Conservation (phyloP, 2,113 vertebrate species). For the Canis aureus region DNA sequence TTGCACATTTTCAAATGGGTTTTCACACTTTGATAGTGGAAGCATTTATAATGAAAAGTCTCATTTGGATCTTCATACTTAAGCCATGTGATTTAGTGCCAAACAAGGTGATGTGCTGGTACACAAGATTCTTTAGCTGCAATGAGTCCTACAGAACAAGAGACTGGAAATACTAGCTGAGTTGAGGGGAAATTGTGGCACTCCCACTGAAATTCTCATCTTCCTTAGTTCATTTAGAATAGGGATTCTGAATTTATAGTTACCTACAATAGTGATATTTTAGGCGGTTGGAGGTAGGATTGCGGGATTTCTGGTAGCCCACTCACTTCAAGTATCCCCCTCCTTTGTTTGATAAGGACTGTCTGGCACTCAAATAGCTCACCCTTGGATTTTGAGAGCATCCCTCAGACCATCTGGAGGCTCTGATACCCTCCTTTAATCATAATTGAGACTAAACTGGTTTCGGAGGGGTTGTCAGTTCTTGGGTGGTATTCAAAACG, state of each 20-base stretch:
- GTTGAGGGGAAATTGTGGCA: background rate
- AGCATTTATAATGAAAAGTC: conserved; percentile 77
- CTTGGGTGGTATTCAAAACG: conserved; percentile 42
- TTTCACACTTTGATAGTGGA: conserved; percentile 76
- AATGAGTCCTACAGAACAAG: background rate
- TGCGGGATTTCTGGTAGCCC: background rate
- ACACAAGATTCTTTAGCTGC: background rate
- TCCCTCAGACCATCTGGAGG: background rate
- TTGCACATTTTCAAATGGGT: conserved; percentile 80
- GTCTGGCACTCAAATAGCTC: background rate
- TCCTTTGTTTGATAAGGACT: background rate
- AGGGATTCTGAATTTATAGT: background rate
- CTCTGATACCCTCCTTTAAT: background rate
- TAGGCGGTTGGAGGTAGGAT: background rate
- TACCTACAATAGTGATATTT: background rate
- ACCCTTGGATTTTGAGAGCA: background rate
- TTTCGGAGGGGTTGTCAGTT: conserved; percentile 64
- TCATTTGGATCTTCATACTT: conserved; percentile 69
- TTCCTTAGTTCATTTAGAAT: background rate
- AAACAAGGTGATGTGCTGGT: conserved; percentile 69
- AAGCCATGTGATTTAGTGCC: conserved; percentile 73
- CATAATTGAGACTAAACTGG: background rate
- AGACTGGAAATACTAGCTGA: background rate
- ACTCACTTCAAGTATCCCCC: background rate
- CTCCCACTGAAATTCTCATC: background rate